Percentiles rank a stretch among this genome's conserved stretches.
Conservation (phyloP, 2,113 vertebrate genomes). For the Elgaria multicarinata region DNA sequence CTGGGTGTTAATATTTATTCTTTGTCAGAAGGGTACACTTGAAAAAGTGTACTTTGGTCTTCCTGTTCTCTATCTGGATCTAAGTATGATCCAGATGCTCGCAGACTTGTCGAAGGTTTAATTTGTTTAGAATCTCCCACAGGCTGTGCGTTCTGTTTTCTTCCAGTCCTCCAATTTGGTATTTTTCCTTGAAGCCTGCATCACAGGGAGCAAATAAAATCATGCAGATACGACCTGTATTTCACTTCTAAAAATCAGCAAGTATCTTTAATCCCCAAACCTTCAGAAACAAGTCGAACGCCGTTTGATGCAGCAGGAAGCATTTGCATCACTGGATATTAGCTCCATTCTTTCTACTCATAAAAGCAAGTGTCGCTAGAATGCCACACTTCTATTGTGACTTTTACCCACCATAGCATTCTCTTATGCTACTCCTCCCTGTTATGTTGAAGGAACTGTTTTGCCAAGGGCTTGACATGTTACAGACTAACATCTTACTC, state of each 20-base stretch:
- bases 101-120: not conserved
- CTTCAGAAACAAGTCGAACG: not conserved
- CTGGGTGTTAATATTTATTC: slow-evolving; percentile 6
- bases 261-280: not conserved
- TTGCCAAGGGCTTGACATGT: not conserved
- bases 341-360: not conserved
- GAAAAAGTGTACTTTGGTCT: not conserved
- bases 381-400: not conserved
- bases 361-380: not conserved
- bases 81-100: not conserved
- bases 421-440: too few species aligned
- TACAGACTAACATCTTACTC: not conserved
- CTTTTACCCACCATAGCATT: not conserved
- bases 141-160: not conserved
- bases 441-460: not conserved
- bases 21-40: not conserved
- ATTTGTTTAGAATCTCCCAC: not conserved
- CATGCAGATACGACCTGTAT: not conserved
- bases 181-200: not conserved
- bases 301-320: not conserved
- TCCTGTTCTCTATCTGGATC: not conserved
- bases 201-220: not conserved
- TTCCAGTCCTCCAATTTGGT: not conserved
- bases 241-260: slow-evolving; percentile 5
- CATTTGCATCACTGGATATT: not conserved